Percentiles rank a stretch among this genome's conserved stretches.
phyloP scores from a whole-genome alignment of 2,113 vertebrate genomes.

The Ophiodon elongatus region DNA sequence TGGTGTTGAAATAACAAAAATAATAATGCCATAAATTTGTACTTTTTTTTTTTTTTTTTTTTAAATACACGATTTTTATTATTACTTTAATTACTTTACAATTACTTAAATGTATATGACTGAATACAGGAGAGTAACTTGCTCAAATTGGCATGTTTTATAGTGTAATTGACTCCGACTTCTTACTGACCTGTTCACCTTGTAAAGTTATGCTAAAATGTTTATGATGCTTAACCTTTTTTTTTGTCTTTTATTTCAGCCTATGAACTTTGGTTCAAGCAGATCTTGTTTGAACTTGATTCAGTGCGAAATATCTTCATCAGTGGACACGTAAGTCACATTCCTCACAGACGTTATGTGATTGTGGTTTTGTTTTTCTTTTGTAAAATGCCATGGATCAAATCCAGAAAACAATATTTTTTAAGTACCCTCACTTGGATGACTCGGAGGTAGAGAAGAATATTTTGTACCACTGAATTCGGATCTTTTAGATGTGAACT shows the following conservation, averaged over 20 bases:
- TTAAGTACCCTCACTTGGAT: not conserved
- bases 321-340: conserved; percentile 91
- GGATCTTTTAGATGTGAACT: not conserved
- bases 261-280: conserved; percentile 99
- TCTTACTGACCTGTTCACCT: not conserved
- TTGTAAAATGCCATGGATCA: not conserved
- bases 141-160: not conserved
- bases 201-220: not conserved
- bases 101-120: too few relatives aligned
- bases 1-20: not conserved
- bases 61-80: not conserved
- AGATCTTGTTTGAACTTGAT: conserved; percentile 96
- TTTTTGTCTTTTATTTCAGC: conserved; percentile 79
- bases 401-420: not conserved
- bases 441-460: not conserved
- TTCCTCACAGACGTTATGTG: not conserved
- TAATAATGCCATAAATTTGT: not conserved
- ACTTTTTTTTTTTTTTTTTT: not conserved
- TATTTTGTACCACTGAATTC: not conserved
- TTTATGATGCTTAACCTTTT: not conserved
- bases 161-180: not conserved
- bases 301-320: conserved; percentile 94
- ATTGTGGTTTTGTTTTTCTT: not conserved
- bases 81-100: not conserved
- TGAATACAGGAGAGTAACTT: not conserved